Evolutionary conservation across 2,113 vertebrate genomes (phyloP).

Genomic region (Lagopus muta): DNA sequence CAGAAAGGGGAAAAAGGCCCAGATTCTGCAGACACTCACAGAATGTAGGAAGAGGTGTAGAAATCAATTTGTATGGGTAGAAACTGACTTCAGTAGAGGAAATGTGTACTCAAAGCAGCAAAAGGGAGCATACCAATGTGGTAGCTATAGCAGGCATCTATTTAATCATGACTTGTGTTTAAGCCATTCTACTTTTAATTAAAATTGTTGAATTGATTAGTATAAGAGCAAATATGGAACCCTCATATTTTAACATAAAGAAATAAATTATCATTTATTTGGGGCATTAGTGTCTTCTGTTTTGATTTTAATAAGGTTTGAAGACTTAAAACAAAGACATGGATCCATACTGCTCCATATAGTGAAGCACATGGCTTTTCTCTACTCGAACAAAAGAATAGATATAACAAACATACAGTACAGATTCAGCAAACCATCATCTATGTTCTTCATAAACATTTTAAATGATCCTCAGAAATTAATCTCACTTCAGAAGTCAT

Average conservation of each 20-base stretch:
- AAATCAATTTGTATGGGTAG: conserved; percentile 52
- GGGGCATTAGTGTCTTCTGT: conserved; percentile 68
- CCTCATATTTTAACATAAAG: conserved; percentile 65
- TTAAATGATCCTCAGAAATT: conserved; percentile 63
- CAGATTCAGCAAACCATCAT: conserved; percentile 52
- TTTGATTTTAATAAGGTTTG: conserved; percentile 82
- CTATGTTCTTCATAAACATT: conserved; percentile 51
- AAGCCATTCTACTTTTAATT: conserved; percentile 76
- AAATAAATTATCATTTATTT: conserved; percentile 77
- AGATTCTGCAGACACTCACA: conserved; percentile 37
- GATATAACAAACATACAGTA: conserved; percentile 66
- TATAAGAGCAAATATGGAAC: conserved; percentile 62
- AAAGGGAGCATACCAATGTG: conserved; percentile 23
- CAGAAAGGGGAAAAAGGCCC: conserved; percentile 40
- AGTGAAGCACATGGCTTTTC: conserved; percentile 44
- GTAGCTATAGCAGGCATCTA: conserved; percentile 63
- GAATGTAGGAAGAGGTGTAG: conserved; percentile 47
- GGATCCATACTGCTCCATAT: conserved; percentile 51
- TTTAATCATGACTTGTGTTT: conserved; percentile 68
- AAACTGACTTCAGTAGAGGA: conserved; percentile 12
- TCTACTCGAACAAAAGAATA: conserved; percentile 60
- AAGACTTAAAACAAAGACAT: conserved; percentile 67
- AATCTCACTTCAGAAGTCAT: neutral
- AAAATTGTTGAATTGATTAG: conserved; percentile 76
- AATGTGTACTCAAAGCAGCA: conserved; percentile 15